phyloP scores from a whole-genome alignment of 1,140 invertebrate genomes.

The Scaptodrosophila lebanonensis region DNA sequence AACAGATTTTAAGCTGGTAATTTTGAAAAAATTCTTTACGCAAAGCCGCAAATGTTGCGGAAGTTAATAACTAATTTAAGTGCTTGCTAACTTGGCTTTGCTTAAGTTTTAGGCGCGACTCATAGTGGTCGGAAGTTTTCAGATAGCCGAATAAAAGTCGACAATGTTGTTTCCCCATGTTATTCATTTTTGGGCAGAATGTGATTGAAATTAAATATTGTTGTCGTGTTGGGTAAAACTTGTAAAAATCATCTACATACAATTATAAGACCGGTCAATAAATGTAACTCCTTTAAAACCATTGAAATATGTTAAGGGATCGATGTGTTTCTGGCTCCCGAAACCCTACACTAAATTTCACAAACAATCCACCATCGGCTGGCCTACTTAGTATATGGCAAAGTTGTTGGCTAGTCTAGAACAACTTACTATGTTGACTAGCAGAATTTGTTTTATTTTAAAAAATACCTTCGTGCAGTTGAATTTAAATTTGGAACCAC shows the following conservation, averaged over 20 bases:
- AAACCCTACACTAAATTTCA: background rate
- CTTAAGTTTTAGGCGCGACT: background rate
- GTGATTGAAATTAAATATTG: no score
- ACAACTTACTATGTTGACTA: no score
- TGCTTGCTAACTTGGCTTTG: slow-evolving; percentile 43
- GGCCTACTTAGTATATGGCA: background rate
- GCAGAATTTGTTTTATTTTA: background rate
- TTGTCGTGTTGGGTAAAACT: no score
- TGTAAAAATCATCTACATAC: no score
- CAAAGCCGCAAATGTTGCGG: slow-evolving; percentile 57
- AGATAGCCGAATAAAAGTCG: background rate
- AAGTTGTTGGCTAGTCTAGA: slow-evolving; percentile 21
- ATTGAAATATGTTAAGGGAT: no score
- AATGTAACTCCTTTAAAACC: no score
- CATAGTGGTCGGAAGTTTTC: background rate
- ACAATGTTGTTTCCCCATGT: no score
- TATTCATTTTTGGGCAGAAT: no score
- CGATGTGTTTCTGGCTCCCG: no score
- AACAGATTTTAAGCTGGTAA: no score
- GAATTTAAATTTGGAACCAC: background rate
- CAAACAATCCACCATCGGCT: no score
- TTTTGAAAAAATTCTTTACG: slow-evolving; percentile 44
- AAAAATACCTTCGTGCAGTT: background rate
- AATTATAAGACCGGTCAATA: no score
- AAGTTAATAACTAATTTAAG: slow-evolving; percentile 73